These are phyloP conservation scores for Dasysyrphus tricinctus DNA, from an alignment of 2,888 invertebrate genomes.

Conservation along the genomic window DNA sequence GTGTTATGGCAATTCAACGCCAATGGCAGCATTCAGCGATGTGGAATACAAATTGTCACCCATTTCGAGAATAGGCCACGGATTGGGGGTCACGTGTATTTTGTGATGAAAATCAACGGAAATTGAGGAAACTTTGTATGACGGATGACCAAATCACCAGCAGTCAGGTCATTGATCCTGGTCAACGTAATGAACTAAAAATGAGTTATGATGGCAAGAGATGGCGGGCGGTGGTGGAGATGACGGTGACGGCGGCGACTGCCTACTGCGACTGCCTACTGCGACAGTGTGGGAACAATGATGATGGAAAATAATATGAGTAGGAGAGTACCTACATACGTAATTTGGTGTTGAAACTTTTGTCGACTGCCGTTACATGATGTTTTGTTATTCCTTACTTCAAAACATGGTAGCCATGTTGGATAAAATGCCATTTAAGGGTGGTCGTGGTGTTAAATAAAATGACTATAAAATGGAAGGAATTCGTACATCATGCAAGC, in stretches of 20 bases:
- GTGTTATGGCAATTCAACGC: conserved; percentile 5
- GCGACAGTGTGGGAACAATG: too few relatives aligned
- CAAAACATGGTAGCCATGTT: background rate
- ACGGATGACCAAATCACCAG: conserved; percentile 68
- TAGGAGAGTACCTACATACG: background rate
- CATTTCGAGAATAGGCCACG: background rate
- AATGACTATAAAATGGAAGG: background rate
- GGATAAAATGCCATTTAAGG: background rate
- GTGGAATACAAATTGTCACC: conserved; percentile 67
- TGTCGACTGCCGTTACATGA: background rate
- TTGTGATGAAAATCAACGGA: conserved; percentile 63
- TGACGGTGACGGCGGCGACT: too few relatives aligned
- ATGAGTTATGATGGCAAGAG: conserved; percentile 52
- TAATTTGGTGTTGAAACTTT: background rate
- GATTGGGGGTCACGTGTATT: background rate
- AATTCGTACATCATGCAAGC: background rate
- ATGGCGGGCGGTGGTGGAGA: background rate
- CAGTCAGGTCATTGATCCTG: conserved; percentile 67
- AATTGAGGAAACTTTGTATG: conserved; percentile 65
- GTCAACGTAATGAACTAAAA: conserved; percentile 61
- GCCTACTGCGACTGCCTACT: too few relatives aligned
- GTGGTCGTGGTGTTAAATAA: background rate
- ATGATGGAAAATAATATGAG: background rate
- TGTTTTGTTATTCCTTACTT: background rate
- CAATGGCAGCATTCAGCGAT: conserved; percentile 26